Evolutionary conservation across 1,140 invertebrate species (phyloP), one percentile per base, ranked within the genome.

Genomic region (Drosophila repleta): DNA sequence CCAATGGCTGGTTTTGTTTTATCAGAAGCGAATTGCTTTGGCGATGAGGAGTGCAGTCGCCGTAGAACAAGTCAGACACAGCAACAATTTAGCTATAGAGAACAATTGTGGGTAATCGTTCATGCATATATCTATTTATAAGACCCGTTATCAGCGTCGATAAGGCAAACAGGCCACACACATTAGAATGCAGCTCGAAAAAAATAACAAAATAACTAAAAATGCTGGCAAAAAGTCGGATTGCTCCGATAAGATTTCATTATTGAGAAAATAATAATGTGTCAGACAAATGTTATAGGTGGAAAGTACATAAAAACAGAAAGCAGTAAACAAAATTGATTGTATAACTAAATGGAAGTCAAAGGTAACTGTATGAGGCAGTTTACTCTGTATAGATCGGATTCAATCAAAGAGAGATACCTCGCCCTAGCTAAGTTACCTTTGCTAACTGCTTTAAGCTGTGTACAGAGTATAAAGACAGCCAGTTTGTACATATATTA

Each of bases 51-150:
- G 32, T 10, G 15, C 20, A n/a, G 51, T 21, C 17, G 11, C 20
- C 6, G 45, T 43, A 43, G 58, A 35, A 35, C 32, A 48, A 21
- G 58, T 52, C 13, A n/a, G n/a, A n/a, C 37, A 52, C 37, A 29
- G 51, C 24, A 20, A 20, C 32, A 29, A 46, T 24, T 63, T 8
- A 32, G 29, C 51, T 35, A 70, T 21, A 56, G 39, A 69, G 11
- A 13, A 46, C 6, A 46, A 57, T 58, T 29, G 20, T 8, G 52
- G 37, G 53, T 71, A 71, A 71, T 71, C 53, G 61, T 65, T 71
- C 65, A 43, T 52, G 37, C 46, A 51, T 29, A 43, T 43, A 57
- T 56, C 46, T 45, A 66, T 58, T 46, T 56, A 52, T 48, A 41
- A 57, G 15, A 48, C 18, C 10, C 51, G 53, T 52, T 71, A 71